Evolutionary conservation across 1,140 invertebrate species (phyloP).

Genomic region (Oscheius sp.): DNA sequence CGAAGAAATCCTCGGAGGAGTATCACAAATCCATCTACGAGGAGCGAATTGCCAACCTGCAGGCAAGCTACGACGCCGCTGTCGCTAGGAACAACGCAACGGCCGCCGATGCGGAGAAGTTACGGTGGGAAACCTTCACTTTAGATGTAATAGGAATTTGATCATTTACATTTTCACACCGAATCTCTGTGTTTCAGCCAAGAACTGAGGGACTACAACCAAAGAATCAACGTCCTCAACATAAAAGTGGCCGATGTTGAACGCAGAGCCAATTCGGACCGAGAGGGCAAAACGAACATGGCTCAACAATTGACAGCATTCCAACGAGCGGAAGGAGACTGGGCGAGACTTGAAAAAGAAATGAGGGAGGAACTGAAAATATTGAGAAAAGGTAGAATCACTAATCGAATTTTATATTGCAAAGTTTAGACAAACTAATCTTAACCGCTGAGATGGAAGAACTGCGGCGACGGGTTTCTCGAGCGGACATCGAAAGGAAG

Average conservation of each 20-base stretch:
- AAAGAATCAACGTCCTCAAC: background rate
- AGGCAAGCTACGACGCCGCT: slow-evolving; percentile 14
- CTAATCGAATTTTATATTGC: too few relatives aligned
- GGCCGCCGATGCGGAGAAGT: slow-evolving; percentile 15
- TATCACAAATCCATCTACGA: slow-evolving; percentile 15
- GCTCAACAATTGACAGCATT: slow-evolving; percentile 6
- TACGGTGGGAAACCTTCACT: background rate
- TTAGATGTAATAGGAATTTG: background rate
- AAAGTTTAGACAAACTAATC: slow-evolving; percentile 17
- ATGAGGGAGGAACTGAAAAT: slow-evolving; percentile 32
- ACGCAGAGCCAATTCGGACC: background rate
- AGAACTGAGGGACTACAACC: background rate
- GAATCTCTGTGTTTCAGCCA: background rate
- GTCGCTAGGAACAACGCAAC: slow-evolving; percentile 3
- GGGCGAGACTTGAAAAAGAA: slow-evolving; percentile 25
- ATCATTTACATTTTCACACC: background rate
- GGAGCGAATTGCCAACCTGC: slow-evolving; percentile 11
- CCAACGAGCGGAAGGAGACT: slow-evolving; percentile 18
- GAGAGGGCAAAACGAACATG: background rate
- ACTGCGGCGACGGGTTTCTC: slow-evolving; percentile 12
- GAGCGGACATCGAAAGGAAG: slow-evolving; percentile 29
- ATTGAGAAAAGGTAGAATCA: slow-evolving; percentile 28
- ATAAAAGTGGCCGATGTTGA: slow-evolving; percentile 9
- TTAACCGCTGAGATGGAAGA: slow-evolving; percentile 38
- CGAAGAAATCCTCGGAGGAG: slow-evolving; percentile 17